Base-by-base conservation (phyloP, 2,797 vertebrate species). In the Harpagifer antarcticus region DNA sequence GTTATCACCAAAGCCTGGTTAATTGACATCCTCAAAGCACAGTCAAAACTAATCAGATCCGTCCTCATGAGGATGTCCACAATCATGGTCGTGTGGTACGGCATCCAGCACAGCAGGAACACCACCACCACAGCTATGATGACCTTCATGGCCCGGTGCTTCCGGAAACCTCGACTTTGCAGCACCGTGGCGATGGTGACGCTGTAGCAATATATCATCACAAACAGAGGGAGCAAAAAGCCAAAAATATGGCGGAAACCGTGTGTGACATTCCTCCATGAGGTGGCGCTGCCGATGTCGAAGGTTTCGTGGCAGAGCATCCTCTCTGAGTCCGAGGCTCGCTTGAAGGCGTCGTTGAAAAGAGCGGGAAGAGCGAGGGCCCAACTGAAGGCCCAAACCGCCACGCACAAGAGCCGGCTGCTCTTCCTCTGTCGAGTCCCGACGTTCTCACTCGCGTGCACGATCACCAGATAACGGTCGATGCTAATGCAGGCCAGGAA, bases 401-500 rank as follows among this genome's bases (percentile, higher is more conserved):
- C 55, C 0, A 11, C 65, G 9, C 94, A 95, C 3, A 92, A 52
- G 0, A 85, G 0, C 70, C 83, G 50, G 66, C 90, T 94, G 83
- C 90, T 88, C 68, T 56, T 45, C 53, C 58, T 76, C 50, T 83
- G 74, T 0, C 84, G 77, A 0, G 68, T 69, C 44, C 52, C 68
- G 9, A 70, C 45, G 0, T 66, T 69, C 40, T 92, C 88, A 3
- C 73, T 78, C 55, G 95, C 86, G 0, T 13, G 85, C 42, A 96
- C 95, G 0, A 96, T 95, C 43, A 91, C 93, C 4, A 93, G 86
- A 23, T 94, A 96, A 4, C 95, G 94, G 13, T 96, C 95, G 0
- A 96, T 23, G 68, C 95, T 96, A 16, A 96, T 96, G 9, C 94
- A 95, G 3, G 88, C 92, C 73, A 96, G 82, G 71, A 96, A 95